phyloP scores from a whole-genome alignment of 2,888 invertebrate genomes.

The Drosophila anomalipes region DNA sequence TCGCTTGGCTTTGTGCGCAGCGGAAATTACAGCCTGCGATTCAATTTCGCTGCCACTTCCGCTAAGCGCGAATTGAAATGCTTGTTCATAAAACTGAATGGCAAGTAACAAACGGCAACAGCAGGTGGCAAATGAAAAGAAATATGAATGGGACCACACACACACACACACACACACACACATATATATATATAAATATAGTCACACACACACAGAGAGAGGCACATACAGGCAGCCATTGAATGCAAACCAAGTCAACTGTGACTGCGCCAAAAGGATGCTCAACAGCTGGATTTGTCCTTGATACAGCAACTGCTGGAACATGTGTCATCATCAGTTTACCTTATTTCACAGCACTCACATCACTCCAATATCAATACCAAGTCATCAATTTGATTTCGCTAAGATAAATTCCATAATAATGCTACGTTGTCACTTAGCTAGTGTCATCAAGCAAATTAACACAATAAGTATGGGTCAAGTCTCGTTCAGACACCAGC shows the following conservation, averaged over 20 bases:
- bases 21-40: slow-evolving; percentile 81
- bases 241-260: slow-evolving; percentile 65
- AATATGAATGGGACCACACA: slow-evolving; percentile 46
- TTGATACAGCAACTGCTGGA: slow-evolving; percentile 26
- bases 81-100: slow-evolving; percentile 63
- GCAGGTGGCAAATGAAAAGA: slow-evolving; percentile 60
- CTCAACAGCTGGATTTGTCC: slow-evolving; percentile 40
- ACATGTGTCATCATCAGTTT: slow-evolving; percentile 26
- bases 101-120: slow-evolving; percentile 50
- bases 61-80: slow-evolving; percentile 72
- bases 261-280: slow-evolving; percentile 54
- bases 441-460: not conserved
- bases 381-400: not conserved
- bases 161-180: slow-evolving; percentile 1
- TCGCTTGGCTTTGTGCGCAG: slow-evolving; percentile 55
- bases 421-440: not conserved
- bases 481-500: not conserved
- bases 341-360: slow-evolving; percentile 14
- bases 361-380: slow-evolving; percentile 20
- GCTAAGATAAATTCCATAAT: not conserved
- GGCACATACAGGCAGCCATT: slow-evolving; percentile 41
- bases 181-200: too few species aligned
- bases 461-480: not conserved
- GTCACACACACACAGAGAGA: not conserved
- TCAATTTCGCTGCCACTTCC: slow-evolving; percentile 78